phyloP scores from a whole-genome alignment of 2,113 vertebrate genomes.

The Argyrosomus japonicus region DNA sequence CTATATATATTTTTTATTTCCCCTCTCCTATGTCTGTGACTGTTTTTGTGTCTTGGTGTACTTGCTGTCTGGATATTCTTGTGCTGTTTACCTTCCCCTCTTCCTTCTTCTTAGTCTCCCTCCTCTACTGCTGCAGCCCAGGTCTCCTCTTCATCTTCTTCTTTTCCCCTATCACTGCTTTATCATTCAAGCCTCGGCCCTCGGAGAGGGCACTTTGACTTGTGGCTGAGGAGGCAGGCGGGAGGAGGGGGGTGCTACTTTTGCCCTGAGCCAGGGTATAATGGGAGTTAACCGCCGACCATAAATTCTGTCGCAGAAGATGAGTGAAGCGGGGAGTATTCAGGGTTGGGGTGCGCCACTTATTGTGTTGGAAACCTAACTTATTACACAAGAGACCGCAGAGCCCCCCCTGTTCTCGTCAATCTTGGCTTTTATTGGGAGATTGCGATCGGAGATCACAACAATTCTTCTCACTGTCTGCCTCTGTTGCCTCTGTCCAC shows the following conservation, averaged over 20 bases:
- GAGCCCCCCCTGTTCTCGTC: slow-evolving; percentile 47
- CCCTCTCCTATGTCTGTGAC: neutral
- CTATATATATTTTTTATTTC: slow-evolving; percentile 11
- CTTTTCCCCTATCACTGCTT: slow-evolving; percentile 7
- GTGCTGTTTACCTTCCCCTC: slow-evolving; percentile 43
- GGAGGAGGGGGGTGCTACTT: neutral
- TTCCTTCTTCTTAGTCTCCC: slow-evolving; percentile 33
- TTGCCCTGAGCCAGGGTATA: slow-evolving; percentile 57
- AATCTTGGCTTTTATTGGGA: slow-evolving; percentile 73
- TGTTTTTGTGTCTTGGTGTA: slow-evolving; percentile 15
- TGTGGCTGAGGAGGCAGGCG: slow-evolving; percentile 7
- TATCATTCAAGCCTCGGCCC: slow-evolving; percentile 40
- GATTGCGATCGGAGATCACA: slow-evolving; percentile 50
- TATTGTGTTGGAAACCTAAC: slow-evolving; percentile 71
- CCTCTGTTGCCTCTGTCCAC: slow-evolving; percentile 36
- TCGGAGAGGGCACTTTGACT: slow-evolving; percentile 55
- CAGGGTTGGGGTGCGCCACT: slow-evolving; percentile 32
- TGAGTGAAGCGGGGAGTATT: slow-evolving; percentile 49
- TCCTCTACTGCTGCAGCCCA: neutral
- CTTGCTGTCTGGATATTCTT: slow-evolving; percentile 33
- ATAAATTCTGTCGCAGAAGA: slow-evolving; percentile 68
- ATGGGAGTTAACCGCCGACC: slow-evolving; percentile 66
- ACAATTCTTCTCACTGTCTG: slow-evolving; percentile 57
- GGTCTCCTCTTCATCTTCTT: slow-evolving; percentile 18
- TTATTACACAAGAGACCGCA: slow-evolving; percentile 67